These are phyloP conservation scores for Drosophila borealis DNA, from an alignment of 2,888 invertebrate genomes.

Conservation along the genomic window DNA sequence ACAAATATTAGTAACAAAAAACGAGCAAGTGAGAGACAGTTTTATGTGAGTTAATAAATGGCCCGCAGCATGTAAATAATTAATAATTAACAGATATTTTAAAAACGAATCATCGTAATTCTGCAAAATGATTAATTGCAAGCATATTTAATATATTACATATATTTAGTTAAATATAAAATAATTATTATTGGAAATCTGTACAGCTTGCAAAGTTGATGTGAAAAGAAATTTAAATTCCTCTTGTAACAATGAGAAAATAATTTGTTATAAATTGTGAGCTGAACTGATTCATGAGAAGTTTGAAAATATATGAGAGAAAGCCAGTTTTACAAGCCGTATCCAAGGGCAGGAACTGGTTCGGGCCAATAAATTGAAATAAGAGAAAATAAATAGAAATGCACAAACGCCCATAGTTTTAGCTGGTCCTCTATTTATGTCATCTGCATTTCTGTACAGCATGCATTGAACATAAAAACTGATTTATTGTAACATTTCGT, in stretches of 20 bases:
- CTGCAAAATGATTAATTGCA: neutral
- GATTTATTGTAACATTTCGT: constrained; percentile 51
- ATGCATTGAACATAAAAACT: constrained; percentile 42
- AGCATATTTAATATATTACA: neutral
- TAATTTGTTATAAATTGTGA: too few species aligned
- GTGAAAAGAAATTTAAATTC: too few species aligned
- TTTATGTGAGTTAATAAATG: neutral
- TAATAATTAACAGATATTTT: too few species aligned
- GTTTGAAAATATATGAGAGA: too few species aligned
- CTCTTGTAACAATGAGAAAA: too few species aligned
- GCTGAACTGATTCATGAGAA: too few species aligned
- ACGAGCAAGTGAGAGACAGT: neutral
- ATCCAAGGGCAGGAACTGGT: too few species aligned
- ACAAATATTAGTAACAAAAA: neutral
- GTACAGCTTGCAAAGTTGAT: too few species aligned
- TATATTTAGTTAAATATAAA: neutral
- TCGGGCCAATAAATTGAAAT: neutral
- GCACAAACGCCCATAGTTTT: neutral
- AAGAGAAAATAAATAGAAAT: neutral
- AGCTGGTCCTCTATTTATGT: constrained; percentile 26
- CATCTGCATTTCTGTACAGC: constrained; percentile 16
- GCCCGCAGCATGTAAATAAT: too few species aligned
- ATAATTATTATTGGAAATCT: too few species aligned
- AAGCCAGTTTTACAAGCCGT: too few species aligned
- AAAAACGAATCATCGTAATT: neutral